Base-by-base conservation (phyloP, 2,113 vertebrate species). In the Gila orcuttii region DNA sequence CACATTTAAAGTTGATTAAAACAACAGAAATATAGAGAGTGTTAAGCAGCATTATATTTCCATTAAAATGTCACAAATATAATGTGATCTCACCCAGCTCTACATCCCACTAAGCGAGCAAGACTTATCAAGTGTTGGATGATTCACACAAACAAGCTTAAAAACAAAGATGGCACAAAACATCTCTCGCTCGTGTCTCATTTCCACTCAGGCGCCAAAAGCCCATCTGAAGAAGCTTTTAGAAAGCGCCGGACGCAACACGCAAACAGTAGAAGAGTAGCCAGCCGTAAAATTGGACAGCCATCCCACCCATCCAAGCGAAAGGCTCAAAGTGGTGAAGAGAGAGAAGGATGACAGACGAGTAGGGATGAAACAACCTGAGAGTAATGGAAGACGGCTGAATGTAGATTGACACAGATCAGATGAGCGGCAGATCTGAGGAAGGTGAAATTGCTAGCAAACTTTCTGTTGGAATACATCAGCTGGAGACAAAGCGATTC, bases 231-330 rank as follows among this genome's bases (percentile, higher is more conserved):
- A 85, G 89, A 90, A 85, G 89, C 90, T 88, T 91, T 91, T 91
- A 91, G 55, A 93, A 92, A 94, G 92, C 25, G 66, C 1, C 21
- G 25, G 87, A 90, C 55, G 86, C 89, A 85, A 86, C 86, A 89
- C 55, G 82, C 89, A 85, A 87, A 86, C 87, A 85, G 89, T 45
- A 85, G 84, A 79, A 86, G 31, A 84, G 88, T 85, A 91, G 88
- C 91, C 92, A 93, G 90, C 92, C 92, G 91, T 92, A 93, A 95
- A 94, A 95, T 94, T 92, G 93, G 90, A 94, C 92, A 92, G 91
- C 90, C 90, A 91, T 94, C 91, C 91, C 88, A 94, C 42, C 91
- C 92, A 92, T 89, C 85, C 80, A 2, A 86, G 90, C 92, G 89
- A 90, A 91, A 89, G 76, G 69, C 17, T 36, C 33, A 75, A 64